These are phyloP conservation scores for Zoanthus sansibaricus DNA, from an alignment of 92 coral and sea anemone species.

Conservation along the genomic window DNA sequence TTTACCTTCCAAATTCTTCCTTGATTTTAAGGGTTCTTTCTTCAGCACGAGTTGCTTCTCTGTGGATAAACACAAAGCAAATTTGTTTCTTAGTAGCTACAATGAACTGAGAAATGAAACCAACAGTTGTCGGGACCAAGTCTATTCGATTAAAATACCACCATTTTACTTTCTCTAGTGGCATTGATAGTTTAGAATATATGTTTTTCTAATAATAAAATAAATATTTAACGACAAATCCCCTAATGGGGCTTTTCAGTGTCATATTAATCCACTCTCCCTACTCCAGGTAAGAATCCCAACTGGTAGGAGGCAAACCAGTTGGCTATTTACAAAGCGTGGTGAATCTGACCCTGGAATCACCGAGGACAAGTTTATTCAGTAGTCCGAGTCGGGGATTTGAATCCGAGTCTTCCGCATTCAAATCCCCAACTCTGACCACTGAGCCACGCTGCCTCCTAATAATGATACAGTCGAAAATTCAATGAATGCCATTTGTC, in stretches of 20 bases:
- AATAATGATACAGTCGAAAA: neutral
- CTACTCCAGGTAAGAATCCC: no score
- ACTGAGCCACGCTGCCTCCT: no score
- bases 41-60: conserved; percentile 60
- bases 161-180: neutral
- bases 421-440: no score
- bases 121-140: neutral
- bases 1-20: conserved; percentile 90
- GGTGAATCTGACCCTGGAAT: no score
- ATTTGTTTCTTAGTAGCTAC: neutral
- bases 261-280: no score
- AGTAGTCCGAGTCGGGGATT: no score
- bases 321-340: no score
- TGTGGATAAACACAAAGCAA: conserved; percentile 1
- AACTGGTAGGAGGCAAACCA: no score
- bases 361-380: no score
- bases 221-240: no score
- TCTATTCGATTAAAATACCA: neutral
- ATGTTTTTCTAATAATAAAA: neutral
- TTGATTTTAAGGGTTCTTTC: conserved; percentile 79
- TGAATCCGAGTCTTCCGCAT: no score
- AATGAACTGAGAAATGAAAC: neutral
- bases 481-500: neutral
- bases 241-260: no score
- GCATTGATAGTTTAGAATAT: neutral